Evolutionary conservation across 2,888 invertebrate species (phyloP), one percentile per base, ranked within the genome.

Genomic region (Abrostola triplasia): DNA sequence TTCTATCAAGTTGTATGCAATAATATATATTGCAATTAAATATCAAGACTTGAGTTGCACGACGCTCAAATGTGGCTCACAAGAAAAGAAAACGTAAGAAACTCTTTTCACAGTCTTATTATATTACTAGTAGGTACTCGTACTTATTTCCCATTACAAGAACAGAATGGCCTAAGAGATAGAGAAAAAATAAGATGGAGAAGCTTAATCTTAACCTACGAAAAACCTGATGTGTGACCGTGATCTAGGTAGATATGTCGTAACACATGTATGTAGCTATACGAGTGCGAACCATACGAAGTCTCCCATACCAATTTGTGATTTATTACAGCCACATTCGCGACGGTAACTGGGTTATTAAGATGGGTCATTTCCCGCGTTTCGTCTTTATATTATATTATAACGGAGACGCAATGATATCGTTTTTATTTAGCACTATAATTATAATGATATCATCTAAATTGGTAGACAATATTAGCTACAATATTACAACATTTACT

Each of bases 271-370:
- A 55, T n/a, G 40, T 38, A 41, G n/a, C 44, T 37, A 62, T 58
- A 42, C 50, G 40, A 35, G 36, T 56, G 38, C 44, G 13, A 35
- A 41, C 54, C 48, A 36, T 40, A 7, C 55, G 58, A 60, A 38
- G 37, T 56, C 37, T 59, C 61, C 62, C 40, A 64, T 76, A 49
- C 50, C 53, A 76, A 76, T 71, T 58, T 59, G 47, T 67, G 63
- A 76, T 64, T 59, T 76, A 71, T 64, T 60, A 67, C 55, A 35
- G 12, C 48, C 36, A 70, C 57, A 57, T 58, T 59, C 58, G 57
- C 36, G 50, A 7, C 58, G 11, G 54, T 71, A 73, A 73, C 67
- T 61, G 49, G 24, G 47, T 71, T 73, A 76, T 63, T 60, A 71
- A 60, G 49, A 55, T 36, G 59, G 35, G 57, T 64, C 59, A 47